Percentiles rank a stretch among this genome's conserved stretches.
Conservation (phyloP, 2,888 invertebrate species). For the Psylliodes chrysocephalus region DNA sequence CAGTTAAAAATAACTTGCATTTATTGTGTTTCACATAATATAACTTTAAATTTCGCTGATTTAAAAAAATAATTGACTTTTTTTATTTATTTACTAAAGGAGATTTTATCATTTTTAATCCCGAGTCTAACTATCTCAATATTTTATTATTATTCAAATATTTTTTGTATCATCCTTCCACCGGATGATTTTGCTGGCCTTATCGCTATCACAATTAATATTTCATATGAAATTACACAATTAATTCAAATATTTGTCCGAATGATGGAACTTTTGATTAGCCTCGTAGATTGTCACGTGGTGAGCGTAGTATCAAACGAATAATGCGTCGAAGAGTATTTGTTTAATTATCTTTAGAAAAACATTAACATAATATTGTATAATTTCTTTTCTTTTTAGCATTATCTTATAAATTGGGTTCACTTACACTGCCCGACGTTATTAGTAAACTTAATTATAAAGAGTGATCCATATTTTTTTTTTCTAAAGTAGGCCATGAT, state of each 20-base stretch:
- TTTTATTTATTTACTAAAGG: too few relatives aligned
- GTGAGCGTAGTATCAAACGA: conserved; percentile 2
- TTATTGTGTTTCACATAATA: too few relatives aligned
- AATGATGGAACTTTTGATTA: not conserved
- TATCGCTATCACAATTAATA: not conserved
- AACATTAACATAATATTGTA: conserved; percentile 1
- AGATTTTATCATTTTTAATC: too few relatives aligned
- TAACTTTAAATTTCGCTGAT: too few relatives aligned
- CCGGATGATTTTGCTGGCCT: not conserved
- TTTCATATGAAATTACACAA: not conserved
- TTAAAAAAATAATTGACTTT: too few relatives aligned
- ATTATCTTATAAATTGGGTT: not conserved
- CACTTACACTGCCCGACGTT: conserved; percentile 3
- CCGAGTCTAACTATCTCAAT: not conserved
- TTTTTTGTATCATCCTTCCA: not conserved
- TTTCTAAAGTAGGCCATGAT: too few relatives aligned
- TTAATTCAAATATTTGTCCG: not conserved
- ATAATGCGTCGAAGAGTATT: conserved; percentile 4
- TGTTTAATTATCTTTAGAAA: conserved; percentile 1
- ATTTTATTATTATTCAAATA: not conserved
- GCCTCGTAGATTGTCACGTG: not conserved
- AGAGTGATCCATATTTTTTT: too few relatives aligned
- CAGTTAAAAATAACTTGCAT: too few relatives aligned
- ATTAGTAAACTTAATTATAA: not conserved
- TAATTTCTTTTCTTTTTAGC: not conserved